Conservation (phyloP, 2,797 vertebrate genomes). For the Natrix natrix region DNA sequence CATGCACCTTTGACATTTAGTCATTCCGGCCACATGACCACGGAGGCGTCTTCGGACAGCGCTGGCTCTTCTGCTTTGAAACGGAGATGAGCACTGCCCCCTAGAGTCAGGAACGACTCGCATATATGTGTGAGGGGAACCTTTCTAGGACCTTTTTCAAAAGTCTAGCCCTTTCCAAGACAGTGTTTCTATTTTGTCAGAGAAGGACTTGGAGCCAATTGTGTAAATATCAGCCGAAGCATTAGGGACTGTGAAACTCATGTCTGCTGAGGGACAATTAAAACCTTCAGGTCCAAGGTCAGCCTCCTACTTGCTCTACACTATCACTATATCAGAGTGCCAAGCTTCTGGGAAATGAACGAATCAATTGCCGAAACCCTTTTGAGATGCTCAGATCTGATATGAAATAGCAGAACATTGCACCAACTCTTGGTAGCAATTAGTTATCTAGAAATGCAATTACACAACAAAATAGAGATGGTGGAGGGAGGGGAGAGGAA, state of each 20-base stretch:
- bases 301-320: conserved; percentile 52
- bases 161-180: not conserved
- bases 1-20: no score
- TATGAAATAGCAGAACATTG: conserved; percentile 72
- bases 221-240: not conserved
- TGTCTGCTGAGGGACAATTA: conserved; percentile 59
- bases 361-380: conserved; percentile 71
- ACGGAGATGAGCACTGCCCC: no score
- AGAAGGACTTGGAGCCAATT: not conserved
- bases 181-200: not conserved
- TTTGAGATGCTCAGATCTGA: conserved; percentile 62
- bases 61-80: no score
- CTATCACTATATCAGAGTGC: conserved; percentile 31
- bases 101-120: no score
- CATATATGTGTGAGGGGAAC: no score
- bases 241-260: not conserved
- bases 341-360: conserved; percentile 40
- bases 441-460: conserved; percentile 71
- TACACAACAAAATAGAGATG: conserved; percentile 51
- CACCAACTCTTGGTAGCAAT: conserved; percentile 66
- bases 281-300: conserved; percentile 46
- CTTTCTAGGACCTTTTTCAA: not conserved
- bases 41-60: no score
- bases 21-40: no score
- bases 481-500: not conserved